Conservation (phyloP, 2,113 vertebrate species). For the Hypocryptadius cinnamomeus region DNA sequence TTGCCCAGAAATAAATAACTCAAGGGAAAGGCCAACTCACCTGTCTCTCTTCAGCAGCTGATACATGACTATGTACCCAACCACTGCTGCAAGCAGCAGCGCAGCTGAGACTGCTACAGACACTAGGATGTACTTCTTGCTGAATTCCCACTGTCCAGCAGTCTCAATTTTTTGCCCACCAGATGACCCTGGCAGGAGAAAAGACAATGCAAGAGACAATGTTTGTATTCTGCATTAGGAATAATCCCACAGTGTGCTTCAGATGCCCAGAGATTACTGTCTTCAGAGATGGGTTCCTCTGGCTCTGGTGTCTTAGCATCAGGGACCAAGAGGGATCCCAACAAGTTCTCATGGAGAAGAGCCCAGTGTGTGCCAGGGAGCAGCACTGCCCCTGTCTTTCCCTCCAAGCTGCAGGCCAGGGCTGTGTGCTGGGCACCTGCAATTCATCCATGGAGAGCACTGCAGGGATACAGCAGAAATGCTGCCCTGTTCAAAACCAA, state of each 20-base stretch:
- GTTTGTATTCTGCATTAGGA: neutral
- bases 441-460: neutral
- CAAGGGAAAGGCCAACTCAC: neutral
- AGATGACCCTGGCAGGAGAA: neutral
- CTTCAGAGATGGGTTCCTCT: rapidly evolving
- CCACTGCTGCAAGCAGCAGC: rapidly evolving
- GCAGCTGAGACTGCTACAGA: rapidly evolving
- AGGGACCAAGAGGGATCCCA: neutral
- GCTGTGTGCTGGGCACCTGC: too few species aligned
- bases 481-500: neutral
- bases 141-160: rapidly evolving
- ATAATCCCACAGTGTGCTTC: rapidly evolving
- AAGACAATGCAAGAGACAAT: neutral
- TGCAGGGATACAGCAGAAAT: neutral
- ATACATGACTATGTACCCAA: neutral
- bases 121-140: neutral
- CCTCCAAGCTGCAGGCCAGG: neutral
- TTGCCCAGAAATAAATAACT: neutral
- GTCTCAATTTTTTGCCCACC: rapidly evolving
- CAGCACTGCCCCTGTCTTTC: neutral
- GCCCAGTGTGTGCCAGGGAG: neutral
- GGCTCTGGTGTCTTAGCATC: neutral
- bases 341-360: neutral
- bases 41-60: rapidly evolving
- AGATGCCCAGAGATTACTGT: neutral